Conservation (phyloP, 2,797 vertebrate species). For the Emydoidea blandingii region DNA sequence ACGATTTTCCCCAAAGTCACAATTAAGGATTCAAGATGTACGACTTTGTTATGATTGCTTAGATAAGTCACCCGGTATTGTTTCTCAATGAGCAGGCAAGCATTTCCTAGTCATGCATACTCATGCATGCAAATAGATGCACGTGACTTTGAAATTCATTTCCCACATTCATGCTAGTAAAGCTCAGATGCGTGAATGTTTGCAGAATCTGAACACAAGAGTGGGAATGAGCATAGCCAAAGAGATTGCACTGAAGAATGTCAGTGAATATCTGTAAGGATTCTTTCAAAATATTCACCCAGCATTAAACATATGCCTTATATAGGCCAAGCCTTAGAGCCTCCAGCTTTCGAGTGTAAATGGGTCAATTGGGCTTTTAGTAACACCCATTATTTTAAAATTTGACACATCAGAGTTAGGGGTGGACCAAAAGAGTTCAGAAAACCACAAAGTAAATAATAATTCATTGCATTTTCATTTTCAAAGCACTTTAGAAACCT, state of each 20-base stretch:
- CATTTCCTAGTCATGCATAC: background rate
- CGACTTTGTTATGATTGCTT: constrained; percentile 33
- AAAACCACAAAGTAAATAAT: background rate
- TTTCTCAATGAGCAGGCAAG: background rate
- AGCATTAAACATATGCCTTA: background rate
- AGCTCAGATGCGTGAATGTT: background rate
- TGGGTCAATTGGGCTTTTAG: background rate
- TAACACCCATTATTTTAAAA: background rate
- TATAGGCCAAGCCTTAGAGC: background rate
- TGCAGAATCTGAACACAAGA: constrained; percentile 33
- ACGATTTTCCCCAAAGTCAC: constrained; percentile 45
- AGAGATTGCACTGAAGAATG: background rate
- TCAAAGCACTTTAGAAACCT: background rate
- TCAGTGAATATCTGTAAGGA: background rate
- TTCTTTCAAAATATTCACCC: background rate
- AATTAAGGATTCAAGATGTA: constrained; percentile 41
- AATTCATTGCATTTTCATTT: background rate
- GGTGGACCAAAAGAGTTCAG: background rate
- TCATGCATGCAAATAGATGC: background rate
- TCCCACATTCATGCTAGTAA: constrained; percentile 35
- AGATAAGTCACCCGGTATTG: background rate
- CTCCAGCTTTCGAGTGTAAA: background rate
- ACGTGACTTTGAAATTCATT: constrained; percentile 20
- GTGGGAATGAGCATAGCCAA: background rate
- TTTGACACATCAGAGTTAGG: background rate